Percentiles rank a stretch among this genome's conserved stretches.
These are phyloP conservation scores for Adoxophyes honmai DNA, from an alignment of 1,140 invertebrate species.

Conservation along the genomic window DNA sequence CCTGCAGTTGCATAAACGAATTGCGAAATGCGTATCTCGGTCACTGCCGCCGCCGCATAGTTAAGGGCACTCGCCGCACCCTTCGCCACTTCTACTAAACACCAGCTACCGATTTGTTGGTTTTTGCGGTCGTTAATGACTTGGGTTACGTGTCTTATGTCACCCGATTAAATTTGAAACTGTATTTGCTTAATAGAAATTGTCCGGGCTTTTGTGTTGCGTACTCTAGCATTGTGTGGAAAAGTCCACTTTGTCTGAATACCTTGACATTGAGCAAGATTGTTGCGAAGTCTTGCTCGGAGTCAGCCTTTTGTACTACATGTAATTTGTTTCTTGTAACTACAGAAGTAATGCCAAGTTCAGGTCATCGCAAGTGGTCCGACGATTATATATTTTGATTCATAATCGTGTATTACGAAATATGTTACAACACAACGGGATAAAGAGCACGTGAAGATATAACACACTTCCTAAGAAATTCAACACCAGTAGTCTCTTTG, in stretches of 20 bases:
- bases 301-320: constrained; percentile 3
- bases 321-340: neutral
- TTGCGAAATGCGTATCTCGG: constrained; percentile 70
- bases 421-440: too few species aligned
- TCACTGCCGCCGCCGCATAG: constrained; percentile 62
- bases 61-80: constrained; percentile 68
- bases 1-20: constrained; percentile 64
- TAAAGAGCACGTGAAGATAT: too few species aligned
- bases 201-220: too few species aligned
- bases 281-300: neutral
- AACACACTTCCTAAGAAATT: too few species aligned
- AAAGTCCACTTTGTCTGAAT: too few species aligned
- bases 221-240: too few species aligned
- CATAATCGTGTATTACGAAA: too few species aligned
- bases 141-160: constrained; percentile 9
- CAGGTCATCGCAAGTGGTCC: neutral
- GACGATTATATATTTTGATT: too few species aligned
- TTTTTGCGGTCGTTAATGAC: neutral
- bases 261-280: constrained; percentile 8
- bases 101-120: constrained; percentile 10
- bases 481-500: neutral
- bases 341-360: neutral
- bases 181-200: too few species aligned
- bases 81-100: constrained; percentile 29
- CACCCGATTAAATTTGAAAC: too few species aligned